Base-by-base conservation (phyloP, 1,140 invertebrate genomes). In the Aporrectodea caliginosa region DNA sequence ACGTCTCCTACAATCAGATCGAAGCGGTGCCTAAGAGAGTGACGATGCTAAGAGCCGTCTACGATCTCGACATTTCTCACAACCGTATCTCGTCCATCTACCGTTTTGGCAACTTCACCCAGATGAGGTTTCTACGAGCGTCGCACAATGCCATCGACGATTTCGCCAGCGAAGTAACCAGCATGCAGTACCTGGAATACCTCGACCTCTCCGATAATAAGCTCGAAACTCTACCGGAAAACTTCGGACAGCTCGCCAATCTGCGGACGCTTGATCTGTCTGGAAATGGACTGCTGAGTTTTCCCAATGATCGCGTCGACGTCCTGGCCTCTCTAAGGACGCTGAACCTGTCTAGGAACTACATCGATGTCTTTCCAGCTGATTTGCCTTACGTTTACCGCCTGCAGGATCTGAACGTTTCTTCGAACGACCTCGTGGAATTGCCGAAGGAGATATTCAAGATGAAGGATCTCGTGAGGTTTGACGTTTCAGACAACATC, bases 351-450 rank as follows among this genome's bases (percentile, higher is more conserved):
- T 84, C 84, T 31, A 75, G 85, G 35, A 88, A 88, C 79, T 84
- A 85, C 69, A 87, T 88, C 31, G 84, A 86, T 76, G 73, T 77
- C 27, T 84, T 88, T 80, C 85, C 86, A 12, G 84, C 83, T n/a
- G 84, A 85, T 58, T 85, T 88, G 73, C 84, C 86, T 0, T 87
- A 87, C 76, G 82, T 88, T 12, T 88, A 88, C 81, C 80, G 85
- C 34, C 35, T 81, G n/a, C 29, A 35, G 27, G 71, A 22, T n/a
- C 35, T 81, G 1, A 32, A 69, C 16, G 27, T 75, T 22, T 73
- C 77, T 16, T 1, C 22, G 29, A 87, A 87, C 77, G 82, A 84
- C 79, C 82, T 87, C n/a, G 73, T 79, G 1, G 79, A 82, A 1
- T 77, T 87, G 22, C 86, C 86, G 16, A 83, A 83, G 70, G 82